Evolutionary conservation across 2,113 vertebrate species (phyloP), one percentile per base, ranked within the genome.

Genomic region (Archilochus colubris): DNA sequence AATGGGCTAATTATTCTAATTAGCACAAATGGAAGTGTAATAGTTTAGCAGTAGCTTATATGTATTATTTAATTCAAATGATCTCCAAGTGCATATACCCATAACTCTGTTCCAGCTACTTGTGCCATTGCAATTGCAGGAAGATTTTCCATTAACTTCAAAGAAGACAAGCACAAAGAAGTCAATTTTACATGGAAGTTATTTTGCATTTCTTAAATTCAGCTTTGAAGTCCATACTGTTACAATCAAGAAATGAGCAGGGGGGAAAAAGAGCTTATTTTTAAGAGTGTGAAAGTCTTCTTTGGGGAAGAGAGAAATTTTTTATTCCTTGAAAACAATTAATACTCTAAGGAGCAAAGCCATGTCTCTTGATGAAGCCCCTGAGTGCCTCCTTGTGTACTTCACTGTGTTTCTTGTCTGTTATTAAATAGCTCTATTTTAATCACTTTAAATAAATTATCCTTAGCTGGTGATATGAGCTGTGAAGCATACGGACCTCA

Each of bases 371-470:
- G 73, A 86, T 82, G 73, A 92, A 89, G 38, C 24, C 62, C 15
- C 33, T 67, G 70, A 84, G 43, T 87, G 27, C 54, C 27, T 89
- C 70, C 82, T 57, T 82, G 27, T 86, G 48, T 69, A 7, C 48
- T 87, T 92, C 53, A 87, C 78, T 57, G 44, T 78, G 54, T 79
- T 95, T 87, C 85, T 93, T 82, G 31, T 36, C 66, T 89, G 27
- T 76, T 79, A 82, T 82, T 89, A 84, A 91, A 89, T 48, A 93
- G 18, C 36, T 88, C 17, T 40, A n/a, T 91, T 93, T 85, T 58
- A 76, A 38, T 87, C 23, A 79, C 54, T 87, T 82, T 15, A 87
- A 87, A 85, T 79, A 91, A 84, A 94, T 91, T 4, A 61, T 85
- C 73, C 74, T 76, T 79, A 89, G n/a, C 33, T 87, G 61, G 14